A percentile compares a stretch with the other conserved stretches of the same genome.
phyloP scores from a whole-genome alignment of 2,888 invertebrate species.

The Ennomos quercinarius region DNA sequence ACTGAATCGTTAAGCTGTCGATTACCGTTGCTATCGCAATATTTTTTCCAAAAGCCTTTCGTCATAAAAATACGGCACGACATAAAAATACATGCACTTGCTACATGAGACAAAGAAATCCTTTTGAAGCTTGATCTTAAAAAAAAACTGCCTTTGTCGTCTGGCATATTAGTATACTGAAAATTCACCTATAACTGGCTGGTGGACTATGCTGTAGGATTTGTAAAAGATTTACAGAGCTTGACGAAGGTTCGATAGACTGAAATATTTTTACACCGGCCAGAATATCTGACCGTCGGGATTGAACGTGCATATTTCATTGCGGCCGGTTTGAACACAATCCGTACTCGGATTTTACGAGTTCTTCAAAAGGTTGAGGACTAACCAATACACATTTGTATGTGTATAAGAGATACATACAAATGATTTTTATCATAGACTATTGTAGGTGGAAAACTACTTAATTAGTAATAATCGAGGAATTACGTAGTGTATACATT shows the following conservation, averaged over 20 bases:
- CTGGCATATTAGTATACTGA: no score
- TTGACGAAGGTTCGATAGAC: constrained; percentile 24
- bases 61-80: no score
- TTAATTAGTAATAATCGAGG: no score
- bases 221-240: not conserved
- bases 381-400: constrained; percentile 38
- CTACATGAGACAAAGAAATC: no score
- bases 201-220: not conserved
- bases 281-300: constrained; percentile 45
- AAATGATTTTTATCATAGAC: not conserved
- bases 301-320: constrained; percentile 60
- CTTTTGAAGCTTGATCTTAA: no score
- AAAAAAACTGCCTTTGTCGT: no score
- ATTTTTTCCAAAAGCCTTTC: no score
- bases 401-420: not conserved
- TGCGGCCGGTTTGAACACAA: constrained; percentile 55
- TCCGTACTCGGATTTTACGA: constrained; percentile 61
- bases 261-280: constrained; percentile 48
- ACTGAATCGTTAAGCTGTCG: no score
- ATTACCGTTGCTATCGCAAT: no score
- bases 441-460: no score
- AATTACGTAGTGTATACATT: no score
- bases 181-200: not conserved
- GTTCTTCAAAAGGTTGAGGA: constrained; percentile 50
- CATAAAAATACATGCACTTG: no score